Conservation (phyloP, 2,888 invertebrate genomes). For the Coremacera marginata region DNA sequence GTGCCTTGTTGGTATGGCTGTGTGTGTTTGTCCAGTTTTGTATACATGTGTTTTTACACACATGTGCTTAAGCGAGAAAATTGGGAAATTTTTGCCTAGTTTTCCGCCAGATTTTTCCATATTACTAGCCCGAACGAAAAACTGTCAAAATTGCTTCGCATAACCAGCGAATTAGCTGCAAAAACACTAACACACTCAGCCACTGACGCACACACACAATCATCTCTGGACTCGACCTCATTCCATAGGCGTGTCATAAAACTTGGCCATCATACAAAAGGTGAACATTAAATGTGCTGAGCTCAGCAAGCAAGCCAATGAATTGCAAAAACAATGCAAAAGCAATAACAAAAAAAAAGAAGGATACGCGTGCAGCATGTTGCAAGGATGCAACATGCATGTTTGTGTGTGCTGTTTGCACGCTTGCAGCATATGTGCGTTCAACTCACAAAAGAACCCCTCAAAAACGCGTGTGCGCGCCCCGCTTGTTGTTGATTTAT, state of each 20-base stretch:
- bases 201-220: slow-evolving; percentile 12
- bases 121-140: background rate
- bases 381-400: background rate
- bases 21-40: slow-evolving; percentile 15
- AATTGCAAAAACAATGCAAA: background rate
- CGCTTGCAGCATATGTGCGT: slow-evolving; percentile 2
- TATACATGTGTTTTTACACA: background rate
- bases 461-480: slow-evolving; percentile 24
- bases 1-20: background rate
- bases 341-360: background rate
- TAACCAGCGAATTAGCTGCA: slow-evolving; percentile 16
- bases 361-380: background rate
- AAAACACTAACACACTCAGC: slow-evolving; percentile 19
- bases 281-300: background rate
- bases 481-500: slow-evolving; percentile 24
- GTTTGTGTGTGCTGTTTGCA: slow-evolving; percentile 32
- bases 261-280: background rate
- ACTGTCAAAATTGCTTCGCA: slow-evolving; percentile 26
- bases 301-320: background rate
- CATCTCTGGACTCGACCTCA: background rate
- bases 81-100: slow-evolving; percentile 48
- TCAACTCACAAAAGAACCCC: slow-evolving; percentile 1
- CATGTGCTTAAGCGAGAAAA: slow-evolving; percentile 39
- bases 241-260: background rate
- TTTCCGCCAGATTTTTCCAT: slow-evolving; percentile 20